Conservation (phyloP, 2,888 invertebrate species). For the Andrena chrysosceles region DNA sequence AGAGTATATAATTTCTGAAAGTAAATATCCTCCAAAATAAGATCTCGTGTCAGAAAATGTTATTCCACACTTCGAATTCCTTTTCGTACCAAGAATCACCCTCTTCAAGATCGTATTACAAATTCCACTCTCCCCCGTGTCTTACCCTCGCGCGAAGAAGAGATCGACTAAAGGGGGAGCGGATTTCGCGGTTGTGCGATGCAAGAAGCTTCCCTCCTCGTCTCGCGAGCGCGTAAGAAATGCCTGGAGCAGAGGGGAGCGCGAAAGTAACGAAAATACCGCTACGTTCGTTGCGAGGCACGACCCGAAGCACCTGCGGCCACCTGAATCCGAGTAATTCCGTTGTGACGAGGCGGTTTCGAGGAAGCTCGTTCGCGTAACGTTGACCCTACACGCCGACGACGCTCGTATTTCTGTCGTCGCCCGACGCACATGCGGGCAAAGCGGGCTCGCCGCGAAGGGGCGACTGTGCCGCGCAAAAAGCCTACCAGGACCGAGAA, state of each 20-base stretch:
- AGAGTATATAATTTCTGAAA: too few species aligned
- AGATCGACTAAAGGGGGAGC: too few species aligned
- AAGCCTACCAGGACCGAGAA: constrained; percentile 43
- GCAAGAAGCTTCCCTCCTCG: not conserved
- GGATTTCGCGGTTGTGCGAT: not conserved
- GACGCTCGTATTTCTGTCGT: constrained; percentile 70
- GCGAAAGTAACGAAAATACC: constrained; percentile 26
- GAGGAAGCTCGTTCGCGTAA: constrained; percentile 60
- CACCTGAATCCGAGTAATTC: constrained; percentile 43
- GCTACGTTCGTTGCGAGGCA: constrained; percentile 27
- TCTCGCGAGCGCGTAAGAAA: constrained; percentile 2
- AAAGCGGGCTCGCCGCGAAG: constrained; percentile 45
- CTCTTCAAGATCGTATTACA: too few species aligned
- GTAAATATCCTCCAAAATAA: too few species aligned
- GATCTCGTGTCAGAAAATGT: too few species aligned
- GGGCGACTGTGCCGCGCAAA: constrained; percentile 52
- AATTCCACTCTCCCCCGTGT: too few species aligned
- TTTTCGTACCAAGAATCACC: too few species aligned
- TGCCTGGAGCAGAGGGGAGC: not conserved
- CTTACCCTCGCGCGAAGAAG: too few species aligned
- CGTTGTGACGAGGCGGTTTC: constrained; percentile 49
- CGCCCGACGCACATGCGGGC: constrained; percentile 48
- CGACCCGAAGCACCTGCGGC: constrained; percentile 54
- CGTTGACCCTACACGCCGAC: constrained; percentile 65
- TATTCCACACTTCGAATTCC: too few species aligned